Evolutionary conservation across 2,797 vertebrate species (phyloP), one percentile per base, ranked within the genome.

Genomic region (Sternotherus odoratus): DNA sequence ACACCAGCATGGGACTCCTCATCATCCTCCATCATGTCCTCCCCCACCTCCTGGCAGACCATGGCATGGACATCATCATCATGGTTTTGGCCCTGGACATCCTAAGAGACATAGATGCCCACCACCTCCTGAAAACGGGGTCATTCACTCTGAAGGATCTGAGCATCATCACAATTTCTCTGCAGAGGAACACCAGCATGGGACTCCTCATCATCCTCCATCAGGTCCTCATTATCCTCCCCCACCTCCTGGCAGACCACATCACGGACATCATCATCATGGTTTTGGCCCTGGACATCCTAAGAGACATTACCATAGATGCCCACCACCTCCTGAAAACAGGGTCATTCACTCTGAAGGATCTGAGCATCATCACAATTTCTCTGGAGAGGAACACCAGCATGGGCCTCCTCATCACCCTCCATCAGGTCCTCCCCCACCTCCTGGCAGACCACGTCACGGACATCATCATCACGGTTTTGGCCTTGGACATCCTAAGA

Each of bases 401-500:
- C 57, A 23, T 3, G 10, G 7, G 3, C 48, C 5, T 49, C 43
- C 48, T 17, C 86, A 78, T 51, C 19, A 21, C 21, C 6, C 51
- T 51, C 19, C 19, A 51, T 51, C 51, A 8, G 19, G 51, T 51
- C 51, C 51, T 51, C 19, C 51, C 51, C 51, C 51, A 8, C 51
- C 51, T 3, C 7, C 7, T 51, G 7, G 51, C 51, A 51, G 19
- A 51, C 51, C 51, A 46, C 46, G 8, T 46, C 46, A 46, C 46
- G 8, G 46, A 51, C 51, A 51, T 39, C 26, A 48, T 3, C 77
- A 74, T 15, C 33, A 39, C 33, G 43, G 54, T 28, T 8, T 69
- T 39, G 49, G 53, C 21, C 63, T 63, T 57, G 54, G 77, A 82
- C 91, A 96, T 54, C 72, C 53, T 79, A 94, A 92, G 15, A 36